Evolutionary conservation across 2,797 vertebrate species (phyloP).

Genomic region (Columba guinea): DNA sequence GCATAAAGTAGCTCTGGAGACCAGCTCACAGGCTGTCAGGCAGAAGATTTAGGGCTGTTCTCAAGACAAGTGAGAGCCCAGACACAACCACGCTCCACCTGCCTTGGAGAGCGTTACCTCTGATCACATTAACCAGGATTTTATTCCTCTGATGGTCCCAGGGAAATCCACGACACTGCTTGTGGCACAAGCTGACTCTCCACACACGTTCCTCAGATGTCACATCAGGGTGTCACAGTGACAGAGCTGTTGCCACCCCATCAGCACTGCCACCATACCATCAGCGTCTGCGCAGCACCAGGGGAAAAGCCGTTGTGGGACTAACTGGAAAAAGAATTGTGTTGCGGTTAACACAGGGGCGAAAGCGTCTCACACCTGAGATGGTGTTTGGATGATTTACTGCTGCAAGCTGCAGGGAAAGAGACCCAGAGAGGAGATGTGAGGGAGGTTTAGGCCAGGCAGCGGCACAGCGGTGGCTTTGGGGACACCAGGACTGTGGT

Average conservation of each 20-base stretch:
- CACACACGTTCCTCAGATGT: accelerated
- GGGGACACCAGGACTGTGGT: neutral
- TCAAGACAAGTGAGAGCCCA: neutral
- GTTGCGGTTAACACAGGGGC: accelerated
- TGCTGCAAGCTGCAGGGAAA: neutral
- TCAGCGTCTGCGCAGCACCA: neutral
- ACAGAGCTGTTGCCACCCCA: neutral
- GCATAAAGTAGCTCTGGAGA: neutral
- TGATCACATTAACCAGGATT: accelerated
- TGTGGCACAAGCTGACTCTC: conserved; percentile 26
- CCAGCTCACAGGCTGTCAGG: accelerated
- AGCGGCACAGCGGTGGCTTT: accelerated
- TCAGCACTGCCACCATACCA: accelerated
- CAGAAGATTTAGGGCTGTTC: neutral
- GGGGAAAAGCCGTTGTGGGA: accelerated
- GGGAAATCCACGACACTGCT: conserved; percentile 37
- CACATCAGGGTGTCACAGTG: accelerated
- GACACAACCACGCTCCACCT: neutral
- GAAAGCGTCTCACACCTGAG: neutral
- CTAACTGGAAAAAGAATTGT: neutral
- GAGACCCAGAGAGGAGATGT: neutral
- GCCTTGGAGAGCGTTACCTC: accelerated
- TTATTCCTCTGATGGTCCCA: neutral
- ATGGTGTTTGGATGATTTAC: neutral
- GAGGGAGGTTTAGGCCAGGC: neutral